A percentile compares a stretch with the other conserved stretches of the same genome.
phyloP scores from a whole-genome alignment of 2,888 invertebrate genomes.

The Esperia sulphurella region DNA sequence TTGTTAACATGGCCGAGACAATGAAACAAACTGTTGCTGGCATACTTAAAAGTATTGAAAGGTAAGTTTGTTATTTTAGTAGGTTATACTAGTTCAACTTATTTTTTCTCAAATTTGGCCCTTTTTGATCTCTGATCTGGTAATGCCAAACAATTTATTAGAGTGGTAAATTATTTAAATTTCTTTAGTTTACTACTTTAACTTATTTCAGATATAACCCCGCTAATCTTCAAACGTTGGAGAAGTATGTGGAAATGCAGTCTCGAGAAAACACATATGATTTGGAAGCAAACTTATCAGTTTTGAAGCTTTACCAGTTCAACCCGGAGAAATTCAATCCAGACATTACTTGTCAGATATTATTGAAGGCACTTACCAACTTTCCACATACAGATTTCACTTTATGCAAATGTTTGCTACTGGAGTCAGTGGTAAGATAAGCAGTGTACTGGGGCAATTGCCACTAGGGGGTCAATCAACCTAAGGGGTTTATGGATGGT shows the following conservation, averaged over 20 bases:
- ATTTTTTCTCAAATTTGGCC: too few species aligned
- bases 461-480: too few species aligned
- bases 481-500: too few species aligned
- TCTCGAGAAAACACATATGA: slow-evolving; percentile 96
- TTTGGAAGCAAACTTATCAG: slow-evolving; percentile 97
- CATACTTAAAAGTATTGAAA: slow-evolving; percentile 95
- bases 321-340: slow-evolving; percentile 92
- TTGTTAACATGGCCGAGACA: slow-evolving; percentile 87
- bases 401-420: slow-evolving; percentile 96
- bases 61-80: slow-evolving; percentile 72
- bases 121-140: too few species aligned
- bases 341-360: slow-evolving; percentile 91
- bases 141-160: too few species aligned
- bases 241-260: slow-evolving; percentile 95
- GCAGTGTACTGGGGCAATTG: too few species aligned
- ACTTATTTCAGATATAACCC: slow-evolving; percentile 91
- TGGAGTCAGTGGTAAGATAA: slow-evolving; percentile 80
- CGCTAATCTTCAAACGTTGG: slow-evolving; percentile 93
- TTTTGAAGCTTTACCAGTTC: slow-evolving; percentile 97
- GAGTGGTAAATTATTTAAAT: too few species aligned
- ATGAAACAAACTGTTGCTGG: slow-evolving; percentile 92
- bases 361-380: slow-evolving; percentile 97
- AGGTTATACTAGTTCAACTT: too few species aligned
- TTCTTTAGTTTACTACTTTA: background rate
- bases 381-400: slow-evolving; percentile 99